Evolutionary conservation across 1,140 invertebrate species (phyloP).

Genomic region (Drosophila insularis): DNA sequence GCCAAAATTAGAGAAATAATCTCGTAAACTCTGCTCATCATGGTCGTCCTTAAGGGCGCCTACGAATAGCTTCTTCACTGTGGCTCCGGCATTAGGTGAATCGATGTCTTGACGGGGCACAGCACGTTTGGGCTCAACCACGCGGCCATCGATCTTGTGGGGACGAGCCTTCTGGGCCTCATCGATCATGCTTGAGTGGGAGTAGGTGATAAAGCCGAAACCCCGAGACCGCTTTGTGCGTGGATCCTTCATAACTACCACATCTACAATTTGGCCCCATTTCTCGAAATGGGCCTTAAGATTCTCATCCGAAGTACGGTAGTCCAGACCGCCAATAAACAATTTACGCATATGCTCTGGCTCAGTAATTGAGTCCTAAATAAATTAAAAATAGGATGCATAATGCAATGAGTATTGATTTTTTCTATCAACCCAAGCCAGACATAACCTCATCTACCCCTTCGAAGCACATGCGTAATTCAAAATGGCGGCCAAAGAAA

Average conservation of each 20-base stretch:
- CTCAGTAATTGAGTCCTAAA: constrained; percentile 84
- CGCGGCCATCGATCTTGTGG: constrained; percentile 88
- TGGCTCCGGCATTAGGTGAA: constrained; percentile 94
- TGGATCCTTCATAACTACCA: constrained; percentile 99
- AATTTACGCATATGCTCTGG: constrained; percentile 97
- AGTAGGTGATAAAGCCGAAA: constrained; percentile 99
- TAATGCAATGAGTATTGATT: constrained; percentile 58
- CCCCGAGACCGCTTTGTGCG: constrained; percentile 95
- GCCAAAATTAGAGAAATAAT: constrained; percentile 94
- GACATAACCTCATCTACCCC: constrained; percentile 56
- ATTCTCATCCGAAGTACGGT: constrained; percentile 97
- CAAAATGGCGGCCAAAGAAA: constrained; percentile 74
- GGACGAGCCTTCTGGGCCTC: constrained; percentile 94
- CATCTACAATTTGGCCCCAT: constrained; percentile 99
- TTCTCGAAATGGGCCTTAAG: constrained; percentile 97
- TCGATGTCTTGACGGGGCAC: constrained; percentile 97
- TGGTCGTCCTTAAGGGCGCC: constrained; percentile 95
- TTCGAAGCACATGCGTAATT: constrained; percentile 61
- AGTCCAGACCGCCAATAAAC: constrained; percentile 98
- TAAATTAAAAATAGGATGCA: not conserved
- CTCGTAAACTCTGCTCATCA: constrained; percentile 92
- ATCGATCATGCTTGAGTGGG: constrained; percentile 96
- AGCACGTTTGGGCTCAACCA: constrained; percentile 98
- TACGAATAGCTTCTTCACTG: constrained; percentile 97
- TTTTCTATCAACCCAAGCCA: constrained; percentile 18